Evolutionary conservation across 1,140 invertebrate genomes (phyloP).

Genomic region (Mycetomoellerius zeteki): DNA sequence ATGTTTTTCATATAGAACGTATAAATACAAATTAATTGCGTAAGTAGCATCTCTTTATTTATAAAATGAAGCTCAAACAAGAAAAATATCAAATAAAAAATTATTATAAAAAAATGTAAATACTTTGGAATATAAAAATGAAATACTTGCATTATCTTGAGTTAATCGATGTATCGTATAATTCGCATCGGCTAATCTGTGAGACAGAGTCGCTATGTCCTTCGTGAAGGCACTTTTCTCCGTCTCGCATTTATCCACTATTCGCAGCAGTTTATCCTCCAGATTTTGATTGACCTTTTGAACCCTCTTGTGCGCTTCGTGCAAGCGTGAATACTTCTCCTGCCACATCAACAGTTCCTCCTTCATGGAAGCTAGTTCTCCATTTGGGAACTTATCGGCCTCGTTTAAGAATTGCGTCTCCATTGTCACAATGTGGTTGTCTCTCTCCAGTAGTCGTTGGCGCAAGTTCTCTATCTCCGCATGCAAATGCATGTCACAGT

Average conservation of each 20-base stretch:
- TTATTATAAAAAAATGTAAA: background rate
- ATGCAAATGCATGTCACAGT: constrained; percentile 91
- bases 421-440: constrained; percentile 94
- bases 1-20: background rate
- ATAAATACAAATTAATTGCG: background rate
- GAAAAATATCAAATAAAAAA: background rate
- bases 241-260: constrained; percentile 97
- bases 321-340: constrained; percentile 95
- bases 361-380: constrained; percentile 92
- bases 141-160: constrained; percentile 95
- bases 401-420: constrained; percentile 95
- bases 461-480: constrained; percentile 95
- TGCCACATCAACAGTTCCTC: constrained; percentile 95
- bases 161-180: constrained; percentile 94
- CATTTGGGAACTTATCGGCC: constrained; percentile 91
- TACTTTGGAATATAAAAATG: background rate
- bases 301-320: constrained; percentile 97
- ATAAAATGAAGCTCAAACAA: constrained; percentile 1
- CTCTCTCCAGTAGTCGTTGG: constrained; percentile 92
- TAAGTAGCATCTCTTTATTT: background rate
- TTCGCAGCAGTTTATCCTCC: constrained; percentile 97
- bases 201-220: constrained; percentile 95
- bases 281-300: constrained; percentile 98
- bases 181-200: constrained; percentile 95
- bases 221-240: constrained; percentile 95